Conservation (phyloP, 2,113 vertebrate species). For the Mesocricetus auratus region DNA sequence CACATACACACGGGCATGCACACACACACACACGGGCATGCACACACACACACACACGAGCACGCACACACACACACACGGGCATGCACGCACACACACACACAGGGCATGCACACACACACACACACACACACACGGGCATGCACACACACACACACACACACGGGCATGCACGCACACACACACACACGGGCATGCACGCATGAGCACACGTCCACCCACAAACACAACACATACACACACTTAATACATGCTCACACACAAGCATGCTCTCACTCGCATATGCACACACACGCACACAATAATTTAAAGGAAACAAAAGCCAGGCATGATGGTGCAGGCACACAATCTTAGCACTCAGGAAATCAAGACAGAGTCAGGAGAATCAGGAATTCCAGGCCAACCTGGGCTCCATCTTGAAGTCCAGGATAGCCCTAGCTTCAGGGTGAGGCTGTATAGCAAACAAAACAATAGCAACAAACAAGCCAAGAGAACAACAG, state of each 20-base stretch:
- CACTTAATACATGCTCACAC: neutral
- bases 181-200: too few relatives aligned
- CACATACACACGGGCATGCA: neutral
- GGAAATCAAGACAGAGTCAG: neutral
- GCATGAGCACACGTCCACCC: neutral
- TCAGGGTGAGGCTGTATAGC: neutral
- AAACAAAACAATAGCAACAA: neutral
- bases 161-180: neutral
- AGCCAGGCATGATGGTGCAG: neutral
- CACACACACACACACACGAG: neutral
- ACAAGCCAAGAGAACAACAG: neutral
- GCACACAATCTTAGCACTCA: neutral
- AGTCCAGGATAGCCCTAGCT: neutral
- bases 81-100: too few relatives aligned
- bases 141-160: neutral
- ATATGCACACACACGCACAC: neutral
- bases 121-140: neutral
- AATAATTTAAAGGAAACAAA: neutral
- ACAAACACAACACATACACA: neutral
- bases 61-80: neutral
- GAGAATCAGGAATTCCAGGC: neutral
- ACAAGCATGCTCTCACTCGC: neutral
- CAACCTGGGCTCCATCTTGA: neutral
- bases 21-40: neutral
- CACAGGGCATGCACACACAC: too few relatives aligned